phyloP scores from a whole-genome alignment of 2,888 invertebrate genomes.

The Acrobasis consociella region DNA sequence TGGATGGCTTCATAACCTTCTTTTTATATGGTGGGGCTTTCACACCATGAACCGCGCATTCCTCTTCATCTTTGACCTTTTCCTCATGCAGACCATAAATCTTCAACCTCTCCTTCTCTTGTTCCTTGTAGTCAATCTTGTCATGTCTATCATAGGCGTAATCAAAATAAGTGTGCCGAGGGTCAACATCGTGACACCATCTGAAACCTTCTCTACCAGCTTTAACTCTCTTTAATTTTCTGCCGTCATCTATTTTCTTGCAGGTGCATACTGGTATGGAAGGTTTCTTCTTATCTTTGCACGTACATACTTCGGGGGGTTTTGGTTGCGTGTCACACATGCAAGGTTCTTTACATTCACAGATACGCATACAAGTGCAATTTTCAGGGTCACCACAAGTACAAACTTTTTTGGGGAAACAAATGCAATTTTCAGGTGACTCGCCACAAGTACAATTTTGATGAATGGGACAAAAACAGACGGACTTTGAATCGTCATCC shows the following conservation, averaged over 20 bases:
- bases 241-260: constrained; percentile 40
- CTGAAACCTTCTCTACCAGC: constrained; percentile 68
- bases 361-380: constrained; percentile 60
- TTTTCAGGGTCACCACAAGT: constrained; percentile 60
- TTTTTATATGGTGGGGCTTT: constrained; percentile 56
- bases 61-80: constrained; percentile 33
- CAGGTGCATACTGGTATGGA: constrained; percentile 49
- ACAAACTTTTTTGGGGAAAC: constrained; percentile 54
- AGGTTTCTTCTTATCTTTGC: constrained; percentile 41
- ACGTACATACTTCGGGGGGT: constrained; percentile 51
- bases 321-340: constrained; percentile 53
- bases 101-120: constrained; percentile 51
- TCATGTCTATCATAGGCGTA: constrained; percentile 65
- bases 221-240: constrained; percentile 57
- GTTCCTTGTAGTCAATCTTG: constrained; percentile 51
- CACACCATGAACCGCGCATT: constrained; percentile 48
- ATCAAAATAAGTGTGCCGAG: constrained; percentile 70
- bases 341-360: constrained; percentile 62
- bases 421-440: constrained; percentile 47
- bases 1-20: constrained; percentile 57
- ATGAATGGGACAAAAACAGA: constrained; percentile 53
- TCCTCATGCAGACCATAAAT: constrained; percentile 59
- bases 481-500: constrained; percentile 47
- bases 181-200: constrained; percentile 72
- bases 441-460: constrained; percentile 53